Evolutionary conservation across 2,797 vertebrate species (phyloP).

Genomic region (Muscicapa comitata): DNA sequence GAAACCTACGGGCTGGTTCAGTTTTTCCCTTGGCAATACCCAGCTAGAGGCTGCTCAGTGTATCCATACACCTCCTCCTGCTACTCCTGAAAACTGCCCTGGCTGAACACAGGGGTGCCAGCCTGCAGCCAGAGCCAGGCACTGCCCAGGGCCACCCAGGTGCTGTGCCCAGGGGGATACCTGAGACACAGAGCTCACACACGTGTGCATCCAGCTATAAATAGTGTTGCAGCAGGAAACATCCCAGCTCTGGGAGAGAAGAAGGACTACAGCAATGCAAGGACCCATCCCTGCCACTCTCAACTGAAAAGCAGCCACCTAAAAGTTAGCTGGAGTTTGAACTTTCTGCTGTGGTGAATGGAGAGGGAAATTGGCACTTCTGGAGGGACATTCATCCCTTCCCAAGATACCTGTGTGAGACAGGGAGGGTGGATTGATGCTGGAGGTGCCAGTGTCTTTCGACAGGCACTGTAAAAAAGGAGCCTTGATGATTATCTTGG

Average conservation of each 20-base stretch:
- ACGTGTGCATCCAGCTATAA: background rate
- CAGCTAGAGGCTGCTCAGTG: background rate
- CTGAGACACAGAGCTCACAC: background rate
- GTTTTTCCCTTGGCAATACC: slow-evolving; percentile 24
- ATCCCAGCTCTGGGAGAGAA: background rate
- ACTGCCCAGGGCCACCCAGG: background rate
- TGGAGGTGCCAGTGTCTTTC: slow-evolving; percentile 33
- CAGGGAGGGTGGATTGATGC: background rate
- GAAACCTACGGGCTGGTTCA: background rate
- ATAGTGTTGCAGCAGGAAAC: background rate
- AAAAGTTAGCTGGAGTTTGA: background rate
- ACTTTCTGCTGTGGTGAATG: background rate
- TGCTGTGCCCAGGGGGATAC: background rate
- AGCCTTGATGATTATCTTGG: slow-evolving; percentile 26
- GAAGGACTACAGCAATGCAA: background rate
- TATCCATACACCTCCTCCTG: background rate
- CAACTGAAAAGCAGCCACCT: background rate
- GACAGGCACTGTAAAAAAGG: background rate
- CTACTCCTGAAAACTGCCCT: background rate
- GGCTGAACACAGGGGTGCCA: background rate
- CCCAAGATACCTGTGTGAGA: background rate
- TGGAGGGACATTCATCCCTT: background rate
- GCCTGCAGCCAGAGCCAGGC: background rate
- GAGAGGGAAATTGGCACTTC: background rate
- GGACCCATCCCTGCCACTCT: background rate